phyloP scores from a whole-genome alignment of 2,113 vertebrate genomes.

The Centrocercus urophasianus region DNA sequence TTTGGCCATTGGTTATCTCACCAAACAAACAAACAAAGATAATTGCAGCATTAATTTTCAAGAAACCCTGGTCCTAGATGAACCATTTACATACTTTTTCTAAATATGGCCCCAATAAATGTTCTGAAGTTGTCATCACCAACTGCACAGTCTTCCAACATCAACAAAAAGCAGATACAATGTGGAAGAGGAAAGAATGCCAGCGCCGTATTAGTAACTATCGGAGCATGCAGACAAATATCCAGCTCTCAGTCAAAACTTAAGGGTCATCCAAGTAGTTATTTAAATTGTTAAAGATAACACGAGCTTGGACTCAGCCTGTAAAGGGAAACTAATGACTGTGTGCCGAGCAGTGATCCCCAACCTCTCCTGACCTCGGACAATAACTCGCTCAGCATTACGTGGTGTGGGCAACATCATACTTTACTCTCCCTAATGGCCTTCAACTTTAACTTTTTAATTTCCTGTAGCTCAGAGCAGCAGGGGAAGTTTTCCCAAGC shows the following conservation, averaged over 20 bases:
- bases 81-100: neutral
- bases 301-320: neutral
- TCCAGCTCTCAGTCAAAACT: neutral
- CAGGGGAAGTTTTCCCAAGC: neutral
- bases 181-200: neutral
- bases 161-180: neutral
- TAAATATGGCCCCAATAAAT: neutral
- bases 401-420: neutral
- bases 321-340: neutral
- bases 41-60: neutral
- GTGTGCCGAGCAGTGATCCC: neutral
- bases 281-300: neutral
- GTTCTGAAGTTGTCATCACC: neutral
- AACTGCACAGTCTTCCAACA: neutral
- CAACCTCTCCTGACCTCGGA: neutral
- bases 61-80: neutral
- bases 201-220: neutral
- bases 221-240: neutral
- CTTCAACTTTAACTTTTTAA: slow-evolving; percentile 24
- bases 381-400: neutral
- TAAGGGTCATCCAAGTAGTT: neutral
- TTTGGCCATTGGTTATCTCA: neutral
- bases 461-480: slow-evolving; percentile 28
- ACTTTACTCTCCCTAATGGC: neutral
- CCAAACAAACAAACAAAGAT: neutral